These are phyloP conservation scores for Alces alces DNA, from an alignment of 2,113 vertebrate species.

Conservation along the genomic window DNA sequence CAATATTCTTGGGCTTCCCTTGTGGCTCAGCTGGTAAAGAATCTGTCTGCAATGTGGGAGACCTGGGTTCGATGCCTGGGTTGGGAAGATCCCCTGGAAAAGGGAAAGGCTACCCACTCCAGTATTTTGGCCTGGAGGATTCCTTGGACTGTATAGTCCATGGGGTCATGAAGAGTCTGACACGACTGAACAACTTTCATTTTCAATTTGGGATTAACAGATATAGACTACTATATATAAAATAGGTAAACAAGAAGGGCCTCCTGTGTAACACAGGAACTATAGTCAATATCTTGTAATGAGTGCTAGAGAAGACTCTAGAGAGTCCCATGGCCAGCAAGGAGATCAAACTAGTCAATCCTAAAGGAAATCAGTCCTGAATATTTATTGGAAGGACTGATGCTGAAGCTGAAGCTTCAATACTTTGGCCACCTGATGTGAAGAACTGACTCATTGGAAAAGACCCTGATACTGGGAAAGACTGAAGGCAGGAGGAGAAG, in stretches of 20 bases:
- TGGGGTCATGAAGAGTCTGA: neutral
- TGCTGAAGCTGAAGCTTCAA: neutral
- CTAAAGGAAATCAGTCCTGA: neutral
- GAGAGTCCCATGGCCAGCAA: neutral
- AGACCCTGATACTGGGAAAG: neutral
- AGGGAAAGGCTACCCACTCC: neutral
- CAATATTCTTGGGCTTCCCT: neutral
- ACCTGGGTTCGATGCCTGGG: neutral
- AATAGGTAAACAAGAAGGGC: neutral
- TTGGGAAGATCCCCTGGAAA: neutral
- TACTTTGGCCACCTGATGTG: neutral
- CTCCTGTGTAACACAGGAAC: neutral
- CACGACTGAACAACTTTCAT: neutral
- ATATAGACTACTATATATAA: neutral
- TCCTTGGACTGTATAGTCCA: accelerated
- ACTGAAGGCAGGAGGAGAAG: neutral
- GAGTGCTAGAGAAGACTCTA: neutral
- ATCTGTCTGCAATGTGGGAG: neutral
- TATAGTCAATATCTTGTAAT: neutral
- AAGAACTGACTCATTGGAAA: neutral
- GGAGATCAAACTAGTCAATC: neutral
- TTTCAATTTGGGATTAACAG: neutral
- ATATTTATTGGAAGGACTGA: neutral
- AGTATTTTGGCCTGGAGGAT: neutral
- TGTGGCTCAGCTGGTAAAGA: neutral